Percentiles rank a stretch among this genome's conserved stretches.
phyloP scores from a whole-genome alignment of 1,140 invertebrate genomes.

The Matsumurasca onukii region DNA sequence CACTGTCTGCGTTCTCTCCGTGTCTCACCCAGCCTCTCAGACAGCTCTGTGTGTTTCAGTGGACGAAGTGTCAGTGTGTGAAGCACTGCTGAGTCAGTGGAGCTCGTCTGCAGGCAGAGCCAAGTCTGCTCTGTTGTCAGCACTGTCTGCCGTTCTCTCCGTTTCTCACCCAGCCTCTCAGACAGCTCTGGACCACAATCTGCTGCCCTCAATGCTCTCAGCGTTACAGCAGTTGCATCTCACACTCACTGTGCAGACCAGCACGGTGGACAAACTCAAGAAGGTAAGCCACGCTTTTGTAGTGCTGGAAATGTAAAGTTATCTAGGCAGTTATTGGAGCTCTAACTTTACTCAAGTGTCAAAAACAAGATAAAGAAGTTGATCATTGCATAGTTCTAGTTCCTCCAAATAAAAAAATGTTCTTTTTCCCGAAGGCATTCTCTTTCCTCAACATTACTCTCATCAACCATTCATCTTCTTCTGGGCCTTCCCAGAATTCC shows the following conservation, averaged over 20 bases:
- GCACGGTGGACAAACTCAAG: conserved; percentile 47
- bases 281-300: conserved; percentile 34
- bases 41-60: conserved; percentile 30
- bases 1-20: conserved; percentile 42
- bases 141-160: conserved; percentile 51
- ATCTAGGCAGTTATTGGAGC: no score
- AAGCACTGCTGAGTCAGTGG: conserved; percentile 10
- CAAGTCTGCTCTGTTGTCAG: conserved; percentile 44
- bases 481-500: no score
- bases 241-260: conserved; percentile 53
- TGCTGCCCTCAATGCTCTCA: conserved; percentile 25
- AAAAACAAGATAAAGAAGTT: no score
- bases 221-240: conserved; percentile 43
- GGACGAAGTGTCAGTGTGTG: neutral
- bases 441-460: no score
- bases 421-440: no score
- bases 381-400: no score
- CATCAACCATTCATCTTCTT: no score
- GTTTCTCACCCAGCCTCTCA: conserved; percentile 25
- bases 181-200: conserved; percentile 23
- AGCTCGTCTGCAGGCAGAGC: neutral
- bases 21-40: conserved; percentile 27
- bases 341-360: no score
- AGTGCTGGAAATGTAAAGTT: neutral
- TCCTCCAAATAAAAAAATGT: no score